Conservation (phyloP, 2,113 vertebrate genomes). For the Rynchops niger region DNA sequence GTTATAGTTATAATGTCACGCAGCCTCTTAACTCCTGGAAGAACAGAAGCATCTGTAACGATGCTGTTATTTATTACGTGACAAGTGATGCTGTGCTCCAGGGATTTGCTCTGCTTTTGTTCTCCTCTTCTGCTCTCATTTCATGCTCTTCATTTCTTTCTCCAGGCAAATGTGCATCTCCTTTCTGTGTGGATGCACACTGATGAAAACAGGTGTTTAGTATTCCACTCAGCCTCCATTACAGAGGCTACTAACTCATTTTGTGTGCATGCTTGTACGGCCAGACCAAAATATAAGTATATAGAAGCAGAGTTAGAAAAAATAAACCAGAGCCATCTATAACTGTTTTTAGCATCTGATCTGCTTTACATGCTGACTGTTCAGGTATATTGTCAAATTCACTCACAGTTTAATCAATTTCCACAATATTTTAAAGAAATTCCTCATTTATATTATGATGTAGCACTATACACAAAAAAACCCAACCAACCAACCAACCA, state of each 20-base stretch:
- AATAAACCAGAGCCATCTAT: neutral
- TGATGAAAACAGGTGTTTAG: neutral
- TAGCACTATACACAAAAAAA: neutral
- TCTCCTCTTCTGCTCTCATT: too few species aligned
- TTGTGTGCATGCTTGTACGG: neutral
- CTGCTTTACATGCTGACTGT: neutral
- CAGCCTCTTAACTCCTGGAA: neutral
- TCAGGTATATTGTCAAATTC: neutral
- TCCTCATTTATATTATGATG: neutral
- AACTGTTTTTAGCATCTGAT: neutral
- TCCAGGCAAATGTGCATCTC: neutral
- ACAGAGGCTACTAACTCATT: neutral
- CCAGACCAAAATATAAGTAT: neutral
- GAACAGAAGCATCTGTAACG: rapidly evolving
- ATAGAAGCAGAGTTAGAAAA: neutral
- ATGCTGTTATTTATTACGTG: rapidly evolving
- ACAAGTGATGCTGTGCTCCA: neutral
- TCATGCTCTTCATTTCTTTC: neutral
- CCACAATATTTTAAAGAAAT: neutral
- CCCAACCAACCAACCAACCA: neutral
- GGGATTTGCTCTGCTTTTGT: neutral
- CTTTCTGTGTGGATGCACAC: neutral
- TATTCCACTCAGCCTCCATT: neutral
- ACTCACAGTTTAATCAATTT: neutral
- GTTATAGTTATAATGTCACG: neutral